phyloP scores from a whole-genome alignment of 1,140 invertebrate species.

The Sminthurides bifidus region DNA sequence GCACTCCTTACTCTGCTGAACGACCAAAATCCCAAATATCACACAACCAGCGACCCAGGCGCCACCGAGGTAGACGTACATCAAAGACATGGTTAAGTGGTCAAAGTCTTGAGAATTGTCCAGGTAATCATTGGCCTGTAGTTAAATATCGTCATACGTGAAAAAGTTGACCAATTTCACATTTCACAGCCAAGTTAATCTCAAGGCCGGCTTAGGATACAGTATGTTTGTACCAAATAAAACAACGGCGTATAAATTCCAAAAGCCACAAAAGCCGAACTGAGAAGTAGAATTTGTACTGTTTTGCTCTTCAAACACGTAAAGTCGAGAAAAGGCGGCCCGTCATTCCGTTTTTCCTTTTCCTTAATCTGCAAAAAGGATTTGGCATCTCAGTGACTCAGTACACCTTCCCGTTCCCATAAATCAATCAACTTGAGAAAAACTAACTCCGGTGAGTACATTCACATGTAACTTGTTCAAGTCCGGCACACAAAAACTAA shows the following conservation, averaged over 20 bases:
- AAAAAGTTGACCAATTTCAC: too few species aligned
- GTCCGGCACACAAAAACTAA: too few species aligned
- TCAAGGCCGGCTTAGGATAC: background rate
- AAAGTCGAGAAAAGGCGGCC: slow-evolving; percentile 74
- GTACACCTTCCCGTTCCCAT: slow-evolving; percentile 43
- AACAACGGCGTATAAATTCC: slow-evolving; percentile 79
- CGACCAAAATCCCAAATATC: slow-evolving; percentile 66
- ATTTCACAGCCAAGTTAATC: too few species aligned
- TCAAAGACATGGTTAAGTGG: slow-evolving; percentile 50
- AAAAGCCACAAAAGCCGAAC: slow-evolving; percentile 61
- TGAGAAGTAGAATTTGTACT: slow-evolving; percentile 66
- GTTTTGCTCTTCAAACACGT: slow-evolving; percentile 64
- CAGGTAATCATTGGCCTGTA: background rate
- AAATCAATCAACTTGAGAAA: background rate
- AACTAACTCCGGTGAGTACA: background rate
- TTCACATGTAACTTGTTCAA: too few species aligned
- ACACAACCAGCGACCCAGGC: slow-evolving; percentile 70
- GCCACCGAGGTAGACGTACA: slow-evolving; percentile 67
- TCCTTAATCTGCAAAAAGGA: slow-evolving; percentile 30
- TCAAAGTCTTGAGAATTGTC: slow-evolving; percentile 37
- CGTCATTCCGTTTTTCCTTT: slow-evolving; percentile 46
- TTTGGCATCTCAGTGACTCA: background rate
- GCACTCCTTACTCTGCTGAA: slow-evolving; percentile 70
- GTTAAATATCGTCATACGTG: background rate
- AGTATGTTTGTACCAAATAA: slow-evolving; percentile 50